phyloP scores from a whole-genome alignment of 1,140 invertebrate species.

The Platorchestia sp. region DNA sequence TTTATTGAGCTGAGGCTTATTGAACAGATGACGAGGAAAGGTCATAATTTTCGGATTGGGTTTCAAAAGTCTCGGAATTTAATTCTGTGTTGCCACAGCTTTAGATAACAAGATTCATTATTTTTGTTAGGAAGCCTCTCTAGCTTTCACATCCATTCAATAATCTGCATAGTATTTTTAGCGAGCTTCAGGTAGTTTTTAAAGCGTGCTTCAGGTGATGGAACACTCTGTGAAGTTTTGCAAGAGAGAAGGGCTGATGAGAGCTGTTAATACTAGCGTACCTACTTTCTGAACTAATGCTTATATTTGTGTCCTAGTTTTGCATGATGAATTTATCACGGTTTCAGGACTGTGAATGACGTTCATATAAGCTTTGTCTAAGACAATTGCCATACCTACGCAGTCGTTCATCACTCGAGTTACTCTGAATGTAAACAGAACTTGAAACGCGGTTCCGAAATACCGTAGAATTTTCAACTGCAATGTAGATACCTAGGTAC shows the following conservation, averaged over 20 bases:
- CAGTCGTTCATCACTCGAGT: not conserved
- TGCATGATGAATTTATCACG: not conserved
- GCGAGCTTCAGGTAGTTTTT: not conserved
- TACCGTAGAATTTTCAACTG: not conserved
- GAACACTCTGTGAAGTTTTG: not conserved
- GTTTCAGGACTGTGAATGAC: not conserved
- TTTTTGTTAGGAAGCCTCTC: not conserved
- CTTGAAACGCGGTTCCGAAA: not conserved
- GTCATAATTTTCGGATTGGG: not conserved
- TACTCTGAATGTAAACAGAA: not conserved
- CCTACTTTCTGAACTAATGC: not conserved
- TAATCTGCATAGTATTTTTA: not conserved
- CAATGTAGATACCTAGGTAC: not conserved
- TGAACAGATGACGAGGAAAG: not conserved
- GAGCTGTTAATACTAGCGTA: not conserved
- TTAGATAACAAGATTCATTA: not conserved
- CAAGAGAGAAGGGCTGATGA: not conserved
- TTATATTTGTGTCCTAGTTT: not conserved
- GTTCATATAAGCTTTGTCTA: not conserved
- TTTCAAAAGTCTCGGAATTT: not conserved
- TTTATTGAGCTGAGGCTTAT: not conserved
- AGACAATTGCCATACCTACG: not conserved
- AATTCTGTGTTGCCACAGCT: not conserved
- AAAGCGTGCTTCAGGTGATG: not conserved
- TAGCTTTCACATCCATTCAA: not conserved